Evolutionary conservation across 2,888 invertebrate species (phyloP).

Genomic region (Incurvaria masculella): DNA sequence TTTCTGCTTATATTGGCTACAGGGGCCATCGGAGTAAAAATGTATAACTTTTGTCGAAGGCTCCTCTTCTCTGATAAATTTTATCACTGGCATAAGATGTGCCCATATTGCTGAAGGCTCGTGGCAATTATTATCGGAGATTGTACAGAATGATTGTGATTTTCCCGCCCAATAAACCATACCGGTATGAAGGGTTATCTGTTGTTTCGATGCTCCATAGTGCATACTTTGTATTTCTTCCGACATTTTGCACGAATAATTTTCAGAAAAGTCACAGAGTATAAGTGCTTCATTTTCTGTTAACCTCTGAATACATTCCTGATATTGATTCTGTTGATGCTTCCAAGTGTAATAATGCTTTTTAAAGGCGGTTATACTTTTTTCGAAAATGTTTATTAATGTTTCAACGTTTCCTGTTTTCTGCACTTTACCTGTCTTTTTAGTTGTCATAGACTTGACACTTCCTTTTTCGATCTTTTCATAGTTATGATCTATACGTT

Average conservation of each 20-base stretch:
- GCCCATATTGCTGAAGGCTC: constrained; percentile 5
- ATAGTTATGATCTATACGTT: too few relatives aligned
- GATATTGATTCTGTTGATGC: too few relatives aligned
- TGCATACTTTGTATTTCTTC: constrained; percentile 13
- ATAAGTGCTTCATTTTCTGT: background rate
- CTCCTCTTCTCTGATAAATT: background rate
- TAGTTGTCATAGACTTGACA: too few relatives aligned
- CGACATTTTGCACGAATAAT: constrained; percentile 10
- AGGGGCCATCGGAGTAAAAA: constrained; percentile 11
- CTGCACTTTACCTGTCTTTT: too few relatives aligned
- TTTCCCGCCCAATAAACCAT: constrained; percentile 1
- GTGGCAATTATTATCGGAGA: constrained; percentile 1
- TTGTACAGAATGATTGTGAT: constrained; percentile 5
- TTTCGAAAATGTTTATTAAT: too few relatives aligned
- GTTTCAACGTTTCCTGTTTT: too few relatives aligned
- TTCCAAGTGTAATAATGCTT: too few relatives aligned
- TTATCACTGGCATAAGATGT: constrained; percentile 2
- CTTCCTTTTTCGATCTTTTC: too few relatives aligned
- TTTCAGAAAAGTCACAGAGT: constrained; percentile 13
- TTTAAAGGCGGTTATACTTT: too few relatives aligned
- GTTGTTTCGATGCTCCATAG: constrained; percentile 9
- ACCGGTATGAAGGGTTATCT: constrained; percentile 4
- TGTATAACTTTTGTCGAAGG: background rate
- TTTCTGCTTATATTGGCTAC: constrained; percentile 15
- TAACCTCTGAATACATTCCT: too few relatives aligned